phyloP scores from a whole-genome alignment of 2,888 invertebrate species.

The Mythimna pallens region DNA sequence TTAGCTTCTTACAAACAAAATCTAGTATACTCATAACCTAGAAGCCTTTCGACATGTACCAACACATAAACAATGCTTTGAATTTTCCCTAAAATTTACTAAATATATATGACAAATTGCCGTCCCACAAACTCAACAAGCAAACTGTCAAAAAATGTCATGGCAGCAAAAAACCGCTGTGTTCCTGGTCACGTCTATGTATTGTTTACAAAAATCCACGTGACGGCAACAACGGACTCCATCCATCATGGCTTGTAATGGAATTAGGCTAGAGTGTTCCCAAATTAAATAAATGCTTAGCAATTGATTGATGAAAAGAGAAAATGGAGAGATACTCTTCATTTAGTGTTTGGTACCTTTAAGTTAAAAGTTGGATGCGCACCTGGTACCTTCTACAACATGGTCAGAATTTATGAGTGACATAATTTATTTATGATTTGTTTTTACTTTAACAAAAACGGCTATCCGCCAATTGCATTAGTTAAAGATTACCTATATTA shows the following conservation, averaged over 20 bases:
- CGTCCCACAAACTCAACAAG: slow-evolving; percentile 15
- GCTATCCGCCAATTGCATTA: too few relatives aligned
- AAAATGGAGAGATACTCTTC: slow-evolving; percentile 7
- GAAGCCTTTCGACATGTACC: background rate
- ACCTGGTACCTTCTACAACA: slow-evolving; percentile 23
- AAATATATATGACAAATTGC: slow-evolving; percentile 34
- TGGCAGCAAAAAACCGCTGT: slow-evolving; percentile 27
- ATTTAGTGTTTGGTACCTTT: slow-evolving; percentile 8
- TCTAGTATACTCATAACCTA: background rate
- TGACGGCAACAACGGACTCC: slow-evolving; percentile 50
- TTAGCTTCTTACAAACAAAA: background rate
- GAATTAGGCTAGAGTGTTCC: slow-evolving; percentile 71
- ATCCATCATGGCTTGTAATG: slow-evolving; percentile 74
- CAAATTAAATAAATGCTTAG: slow-evolving; percentile 77
- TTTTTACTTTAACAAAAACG: too few relatives aligned
- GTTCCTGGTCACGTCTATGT: slow-evolving; percentile 49
- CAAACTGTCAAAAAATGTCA: slow-evolving; percentile 46
- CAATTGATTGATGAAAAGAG: slow-evolving; percentile 73
- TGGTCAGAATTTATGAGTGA: background rate
- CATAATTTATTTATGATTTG: too few relatives aligned
- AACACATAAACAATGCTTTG: background rate
- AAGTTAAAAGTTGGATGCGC: slow-evolving; percentile 6
- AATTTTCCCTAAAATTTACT: slow-evolving; percentile 9
- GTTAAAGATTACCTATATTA: too few relatives aligned
- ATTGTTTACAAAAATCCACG: slow-evolving; percentile 56